A percentile compares a stretch with the other conserved stretches of the same genome.
Conservation (phyloP, 2,888 invertebrate species). For the Eristalis pertinax region DNA sequence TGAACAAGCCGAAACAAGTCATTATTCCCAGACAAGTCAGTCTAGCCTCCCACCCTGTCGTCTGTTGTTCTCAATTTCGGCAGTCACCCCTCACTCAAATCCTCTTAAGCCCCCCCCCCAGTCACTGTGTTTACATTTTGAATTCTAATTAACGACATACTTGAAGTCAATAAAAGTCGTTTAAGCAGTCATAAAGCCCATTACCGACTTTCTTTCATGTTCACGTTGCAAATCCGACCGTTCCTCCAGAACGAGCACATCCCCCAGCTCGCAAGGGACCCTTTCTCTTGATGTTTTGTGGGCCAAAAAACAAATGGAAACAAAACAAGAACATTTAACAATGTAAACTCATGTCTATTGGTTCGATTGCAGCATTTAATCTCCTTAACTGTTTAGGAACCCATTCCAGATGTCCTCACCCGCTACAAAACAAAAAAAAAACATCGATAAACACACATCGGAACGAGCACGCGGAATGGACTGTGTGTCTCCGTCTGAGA, state of each 20-base stretch:
- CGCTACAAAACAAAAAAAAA: too few species aligned
- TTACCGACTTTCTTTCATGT: background rate
- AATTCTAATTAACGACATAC: background rate
- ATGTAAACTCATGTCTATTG: conserved; percentile 7
- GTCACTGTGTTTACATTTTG: background rate
- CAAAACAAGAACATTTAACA: background rate
- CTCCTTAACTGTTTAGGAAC: conserved; percentile 33
- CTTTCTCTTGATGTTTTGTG: background rate
- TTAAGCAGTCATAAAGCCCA: background rate
- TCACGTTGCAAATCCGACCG: background rate
- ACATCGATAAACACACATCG: conserved; percentile 10
- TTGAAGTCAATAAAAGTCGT: background rate
- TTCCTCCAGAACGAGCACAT: background rate
- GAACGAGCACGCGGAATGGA: background rate
- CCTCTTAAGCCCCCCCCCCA: background rate
- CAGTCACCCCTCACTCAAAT: too few species aligned
- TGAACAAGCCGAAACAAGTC: too few species aligned
- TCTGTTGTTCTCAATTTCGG: too few species aligned
- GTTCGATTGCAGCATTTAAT: conserved; percentile 31
- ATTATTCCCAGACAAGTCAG: too few species aligned
- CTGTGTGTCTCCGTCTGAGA: background rate
- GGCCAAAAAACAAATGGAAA: background rate
- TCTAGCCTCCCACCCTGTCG: too few species aligned
- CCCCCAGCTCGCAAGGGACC: background rate
- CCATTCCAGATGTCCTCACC: conserved; percentile 9